A percentile compares a stretch with the other conserved stretches of the same genome.
Conservation (phyloP, 2,888 invertebrate genomes). For the Hymenopus coronatus region DNA sequence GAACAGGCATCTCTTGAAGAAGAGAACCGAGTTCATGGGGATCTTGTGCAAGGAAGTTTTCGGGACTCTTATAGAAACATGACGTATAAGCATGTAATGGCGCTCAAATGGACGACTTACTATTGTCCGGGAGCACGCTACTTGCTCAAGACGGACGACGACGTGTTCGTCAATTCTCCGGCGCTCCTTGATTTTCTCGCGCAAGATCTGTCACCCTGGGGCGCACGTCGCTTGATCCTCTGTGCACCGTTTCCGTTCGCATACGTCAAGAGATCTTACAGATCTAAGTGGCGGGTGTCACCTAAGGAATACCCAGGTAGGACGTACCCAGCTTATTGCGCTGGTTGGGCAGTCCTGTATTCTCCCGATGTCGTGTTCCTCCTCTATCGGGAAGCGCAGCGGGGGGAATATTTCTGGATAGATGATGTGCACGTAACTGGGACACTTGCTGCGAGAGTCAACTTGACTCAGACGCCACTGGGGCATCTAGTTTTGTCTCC, state of each 20-base stretch:
- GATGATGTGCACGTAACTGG: slow-evolving; percentile 81
- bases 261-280: slow-evolving; percentile 58
- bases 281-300: slow-evolving; percentile 71
- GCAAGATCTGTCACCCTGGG: slow-evolving; percentile 58
- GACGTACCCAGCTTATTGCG: slow-evolving; percentile 73
- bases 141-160: slow-evolving; percentile 51
- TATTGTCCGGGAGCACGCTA: slow-evolving; percentile 65
- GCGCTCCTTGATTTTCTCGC: slow-evolving; percentile 49
- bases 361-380: slow-evolving; percentile 60
- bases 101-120: slow-evolving; percentile 71
- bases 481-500: slow-evolving; percentile 48
- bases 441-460: slow-evolving; percentile 55
- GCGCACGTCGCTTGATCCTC: slow-evolving; percentile 56
- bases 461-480: slow-evolving; percentile 56
- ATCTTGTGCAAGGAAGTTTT: slow-evolving; percentile 76
- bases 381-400: slow-evolving; percentile 59
- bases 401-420: slow-evolving; percentile 73
- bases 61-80: slow-evolving; percentile 75
- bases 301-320: slow-evolving; percentile 60
- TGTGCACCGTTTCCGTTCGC: slow-evolving; percentile 57
- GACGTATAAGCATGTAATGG: slow-evolving; percentile 82
- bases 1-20: slow-evolving; percentile 45
- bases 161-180: slow-evolving; percentile 49
- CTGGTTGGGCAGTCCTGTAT: slow-evolving; percentile 68
- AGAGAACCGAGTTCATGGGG: slow-evolving; percentile 59